Conservation (phyloP, 2,797 vertebrate genomes). For the Hydrolagus colliei region DNA sequence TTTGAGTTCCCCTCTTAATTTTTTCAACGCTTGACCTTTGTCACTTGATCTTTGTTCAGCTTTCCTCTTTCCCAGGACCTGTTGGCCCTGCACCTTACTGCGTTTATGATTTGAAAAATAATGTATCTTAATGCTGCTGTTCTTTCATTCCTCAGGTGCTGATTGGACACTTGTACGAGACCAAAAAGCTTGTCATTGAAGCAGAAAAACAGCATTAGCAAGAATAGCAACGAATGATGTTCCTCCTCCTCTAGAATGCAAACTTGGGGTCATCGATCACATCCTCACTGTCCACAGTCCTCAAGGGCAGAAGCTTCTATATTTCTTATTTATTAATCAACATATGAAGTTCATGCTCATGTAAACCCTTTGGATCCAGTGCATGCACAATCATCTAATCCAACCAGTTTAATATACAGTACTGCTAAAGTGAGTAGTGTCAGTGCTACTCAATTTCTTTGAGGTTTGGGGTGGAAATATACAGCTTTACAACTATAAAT, state of each 20-base stretch:
- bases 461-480: not conserved
- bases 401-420: not conserved
- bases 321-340: not conserved
- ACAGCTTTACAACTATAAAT: not conserved
- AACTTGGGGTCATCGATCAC: too few species aligned
- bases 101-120: too few species aligned
- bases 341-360: not conserved
- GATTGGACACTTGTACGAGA: constrained; percentile 57
- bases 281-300: not conserved
- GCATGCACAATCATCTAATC: not conserved
- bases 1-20: too few species aligned
- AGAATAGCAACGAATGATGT: constrained; percentile 39
- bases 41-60: too few species aligned
- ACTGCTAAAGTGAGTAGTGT: not conserved
- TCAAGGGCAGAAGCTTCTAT: not conserved
- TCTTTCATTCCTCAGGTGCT: constrained; percentile 50
- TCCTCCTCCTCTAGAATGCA: too few species aligned
- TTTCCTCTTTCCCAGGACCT: too few species aligned
- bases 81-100: not conserved
- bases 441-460: not conserved
- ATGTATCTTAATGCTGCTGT: not conserved
- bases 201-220: constrained; percentile 34
- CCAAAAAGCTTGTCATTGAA: constrained; percentile 62
- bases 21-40: too few species aligned
- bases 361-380: not conserved